Percentiles rank a stretch among this genome's conserved stretches.
Evolutionary conservation across 2,888 invertebrate species (phyloP).

Genomic region (Archaeoteleia sp.): DNA sequence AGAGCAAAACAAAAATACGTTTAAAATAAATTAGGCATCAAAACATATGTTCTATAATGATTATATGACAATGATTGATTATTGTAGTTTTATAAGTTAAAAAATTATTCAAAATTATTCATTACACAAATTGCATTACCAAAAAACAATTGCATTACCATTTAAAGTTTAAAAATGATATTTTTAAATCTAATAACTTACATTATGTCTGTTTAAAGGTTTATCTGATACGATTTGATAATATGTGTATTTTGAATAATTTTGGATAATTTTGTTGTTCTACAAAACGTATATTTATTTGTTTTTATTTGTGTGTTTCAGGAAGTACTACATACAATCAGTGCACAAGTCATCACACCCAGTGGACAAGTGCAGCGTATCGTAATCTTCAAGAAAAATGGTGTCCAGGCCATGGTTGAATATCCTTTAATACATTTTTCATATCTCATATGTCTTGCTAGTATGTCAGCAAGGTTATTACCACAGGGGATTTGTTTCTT

Average conservation of each 20-base stretch:
- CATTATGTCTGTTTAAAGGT: constrained; percentile 21
- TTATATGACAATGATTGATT: no score
- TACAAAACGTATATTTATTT: no score
- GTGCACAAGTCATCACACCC: constrained; percentile 93
- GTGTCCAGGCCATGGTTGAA: constrained; percentile 99
- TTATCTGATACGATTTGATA: constrained; percentile 75
- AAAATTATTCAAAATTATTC: no score
- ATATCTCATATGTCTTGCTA: constrained; percentile 2
- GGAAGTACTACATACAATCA: constrained; percentile 99
- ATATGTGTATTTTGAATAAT: no score
- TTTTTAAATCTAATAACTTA: no score
- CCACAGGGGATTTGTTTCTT: no score
- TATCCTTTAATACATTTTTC: constrained; percentile 83
- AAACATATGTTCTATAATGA: no score
- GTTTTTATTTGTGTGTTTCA: constrained; percentile 80
- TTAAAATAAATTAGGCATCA: no score
- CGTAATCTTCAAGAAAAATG: constrained; percentile 99
- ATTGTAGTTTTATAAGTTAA: no score
- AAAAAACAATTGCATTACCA: neutral
- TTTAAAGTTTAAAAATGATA: neutral
- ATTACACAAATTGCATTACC: no score
- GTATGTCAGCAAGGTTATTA: neutral
- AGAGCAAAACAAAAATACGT: no score
- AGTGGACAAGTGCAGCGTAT: constrained; percentile 97
- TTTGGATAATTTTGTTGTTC: no score